Evolutionary conservation across 2,113 vertebrate genomes (phyloP).

Genomic region (Tragelaphus scriptus): DNA sequence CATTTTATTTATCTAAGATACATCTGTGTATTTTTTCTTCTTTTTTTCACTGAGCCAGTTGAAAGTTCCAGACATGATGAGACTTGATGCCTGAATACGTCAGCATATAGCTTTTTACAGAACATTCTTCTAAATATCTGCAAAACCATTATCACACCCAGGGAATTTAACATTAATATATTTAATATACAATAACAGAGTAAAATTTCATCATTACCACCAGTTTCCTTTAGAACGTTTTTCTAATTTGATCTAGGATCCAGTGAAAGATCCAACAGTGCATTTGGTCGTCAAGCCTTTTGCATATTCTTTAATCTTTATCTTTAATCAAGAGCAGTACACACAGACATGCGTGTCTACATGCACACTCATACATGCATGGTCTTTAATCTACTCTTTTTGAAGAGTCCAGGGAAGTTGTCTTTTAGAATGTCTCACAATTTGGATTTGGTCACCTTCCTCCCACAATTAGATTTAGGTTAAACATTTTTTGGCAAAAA

Average conservation of each 20-base stretch:
- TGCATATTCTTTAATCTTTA: not conserved
- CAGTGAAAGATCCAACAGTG: not conserved
- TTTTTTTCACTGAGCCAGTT: not conserved
- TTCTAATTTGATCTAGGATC: not conserved
- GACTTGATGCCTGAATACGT: not conserved
- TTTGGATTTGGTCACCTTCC: not conserved
- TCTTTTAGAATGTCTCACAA: not conserved
- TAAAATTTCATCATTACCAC: not conserved
- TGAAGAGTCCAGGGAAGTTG: not conserved
- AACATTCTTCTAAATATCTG: not conserved
- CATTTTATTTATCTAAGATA: not conserved
- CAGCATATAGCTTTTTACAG: not conserved
- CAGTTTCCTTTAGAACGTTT: not conserved
- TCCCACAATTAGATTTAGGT: not conserved
- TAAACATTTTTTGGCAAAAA: not conserved
- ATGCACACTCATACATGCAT: not conserved
- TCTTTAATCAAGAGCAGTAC: not conserved
- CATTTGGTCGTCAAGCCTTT: not conserved
- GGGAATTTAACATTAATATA: not conserved
- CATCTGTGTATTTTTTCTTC: not conserved
- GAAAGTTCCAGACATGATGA: not conserved
- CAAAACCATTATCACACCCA: not conserved
- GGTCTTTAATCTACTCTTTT: not conserved
- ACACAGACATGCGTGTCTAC: not conserved
- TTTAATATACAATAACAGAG: not conserved